phyloP scores from a whole-genome alignment of 2,888 invertebrate species.

The Xestia xanthographa region DNA sequence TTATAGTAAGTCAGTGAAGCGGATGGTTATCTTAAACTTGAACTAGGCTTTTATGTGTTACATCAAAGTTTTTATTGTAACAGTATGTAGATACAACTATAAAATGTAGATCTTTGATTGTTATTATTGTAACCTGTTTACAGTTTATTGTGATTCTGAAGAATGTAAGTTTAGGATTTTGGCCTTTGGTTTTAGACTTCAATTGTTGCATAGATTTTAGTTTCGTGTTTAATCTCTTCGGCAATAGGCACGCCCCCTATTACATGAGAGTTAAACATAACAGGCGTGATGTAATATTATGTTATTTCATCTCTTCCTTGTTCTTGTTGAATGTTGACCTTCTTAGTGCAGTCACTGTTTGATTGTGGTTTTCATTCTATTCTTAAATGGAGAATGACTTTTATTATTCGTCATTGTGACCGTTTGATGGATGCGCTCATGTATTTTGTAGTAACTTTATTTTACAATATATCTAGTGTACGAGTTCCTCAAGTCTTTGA shows the following conservation, averaged over 20 bases:
- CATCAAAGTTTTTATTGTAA: neutral
- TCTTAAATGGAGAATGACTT: too few species aligned
- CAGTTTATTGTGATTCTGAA: neutral
- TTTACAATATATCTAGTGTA: too few species aligned
- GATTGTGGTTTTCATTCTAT: too few species aligned
- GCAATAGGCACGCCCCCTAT: too few species aligned
- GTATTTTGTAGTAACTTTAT: too few species aligned
- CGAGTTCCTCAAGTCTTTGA: too few species aligned
- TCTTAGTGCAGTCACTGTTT: too few species aligned
- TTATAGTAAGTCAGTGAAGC: slow-evolving; percentile 35
- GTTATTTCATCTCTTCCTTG: neutral
- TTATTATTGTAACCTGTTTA: neutral
- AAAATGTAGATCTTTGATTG: neutral
- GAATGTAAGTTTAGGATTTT: neutral
- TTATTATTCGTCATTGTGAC: too few species aligned
- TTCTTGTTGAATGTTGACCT: too few species aligned
- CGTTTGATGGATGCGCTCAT: too few species aligned
- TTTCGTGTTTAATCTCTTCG: neutral
- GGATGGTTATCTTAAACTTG: slow-evolving; percentile 23
- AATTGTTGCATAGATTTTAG: neutral
- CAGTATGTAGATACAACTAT: neutral
- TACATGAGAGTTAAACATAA: too few species aligned
- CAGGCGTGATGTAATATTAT: too few species aligned
- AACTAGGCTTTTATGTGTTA: slow-evolving; percentile 5
- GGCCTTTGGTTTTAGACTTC: neutral